Conservation (phyloP, 2,797 vertebrate genomes). For the Novumbra hubbsi region DNA sequence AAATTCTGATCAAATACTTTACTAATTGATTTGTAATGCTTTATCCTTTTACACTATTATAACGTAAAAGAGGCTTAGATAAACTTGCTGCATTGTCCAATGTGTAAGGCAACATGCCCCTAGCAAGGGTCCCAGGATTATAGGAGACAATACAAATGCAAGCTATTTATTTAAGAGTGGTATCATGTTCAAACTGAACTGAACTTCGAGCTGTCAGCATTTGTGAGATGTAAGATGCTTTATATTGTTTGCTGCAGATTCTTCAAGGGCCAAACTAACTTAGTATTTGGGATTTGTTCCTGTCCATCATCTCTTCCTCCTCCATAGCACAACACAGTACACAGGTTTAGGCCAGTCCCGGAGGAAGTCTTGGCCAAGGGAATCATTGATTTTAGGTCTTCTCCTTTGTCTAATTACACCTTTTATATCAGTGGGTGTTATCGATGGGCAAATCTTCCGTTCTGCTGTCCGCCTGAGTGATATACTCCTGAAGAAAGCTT, state of each 20-base stretch:
- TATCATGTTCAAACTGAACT: neutral
- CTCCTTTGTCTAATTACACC: slow-evolving; percentile 77
- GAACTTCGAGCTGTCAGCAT: neutral
- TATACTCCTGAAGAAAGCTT: slow-evolving; percentile 34
- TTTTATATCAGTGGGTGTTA: slow-evolving; percentile 67
- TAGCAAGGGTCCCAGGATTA: too few species aligned
- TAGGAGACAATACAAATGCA: neutral
- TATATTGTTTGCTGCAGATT: neutral
- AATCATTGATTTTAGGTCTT: slow-evolving; percentile 71
- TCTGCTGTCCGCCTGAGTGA: slow-evolving; percentile 45
- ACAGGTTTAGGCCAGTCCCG: slow-evolving; percentile 11
- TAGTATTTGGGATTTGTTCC: neutral
- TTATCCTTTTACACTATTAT: too few species aligned
- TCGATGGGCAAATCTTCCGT: slow-evolving; percentile 65
- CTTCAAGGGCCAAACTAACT: neutral
- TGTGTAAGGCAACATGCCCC: too few species aligned
- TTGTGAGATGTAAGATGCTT: neutral
- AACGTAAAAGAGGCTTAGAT: neutral
- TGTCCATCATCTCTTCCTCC: neutral
- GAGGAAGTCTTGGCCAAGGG: slow-evolving; percentile 53
- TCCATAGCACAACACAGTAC: neutral
- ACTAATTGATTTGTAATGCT: too few species aligned
- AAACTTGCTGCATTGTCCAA: neutral
- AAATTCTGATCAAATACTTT: too few species aligned
- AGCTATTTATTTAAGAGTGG: neutral